Conservation (phyloP, 2,113 vertebrate genomes). For the Embiotoca jacksoni region DNA sequence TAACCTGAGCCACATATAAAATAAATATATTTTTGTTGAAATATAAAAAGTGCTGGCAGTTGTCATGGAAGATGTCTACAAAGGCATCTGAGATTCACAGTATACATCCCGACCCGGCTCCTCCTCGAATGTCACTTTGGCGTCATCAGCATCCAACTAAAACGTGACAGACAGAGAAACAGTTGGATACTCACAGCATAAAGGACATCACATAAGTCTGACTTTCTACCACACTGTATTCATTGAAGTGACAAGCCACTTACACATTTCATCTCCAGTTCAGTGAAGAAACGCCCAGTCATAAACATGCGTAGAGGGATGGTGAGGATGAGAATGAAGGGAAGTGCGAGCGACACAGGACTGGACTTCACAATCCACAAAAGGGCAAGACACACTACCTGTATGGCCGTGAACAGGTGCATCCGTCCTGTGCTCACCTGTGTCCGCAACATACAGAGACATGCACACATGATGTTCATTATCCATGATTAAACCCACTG, state of each 20-base stretch:
- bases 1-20: conserved; percentile 44
- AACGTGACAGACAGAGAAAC: conserved; percentile 36
- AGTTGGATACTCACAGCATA: not conserved
- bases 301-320: conserved; percentile 91
- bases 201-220: not conserved
- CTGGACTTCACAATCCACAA: conserved; percentile 92
- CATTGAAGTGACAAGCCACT: conserved; percentile 43
- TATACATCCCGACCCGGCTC: conserved; percentile 91
- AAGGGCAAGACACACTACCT: conserved; percentile 85
- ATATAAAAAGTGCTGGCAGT: conserved; percentile 30
- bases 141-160: conserved; percentile 92
- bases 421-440: conserved; percentile 95
- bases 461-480: not conserved
- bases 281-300: conserved; percentile 88
- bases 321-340: conserved; percentile 95
- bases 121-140: conserved; percentile 89
- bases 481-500: not conserved
- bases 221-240: not conserved
- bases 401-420: conserved; percentile 93
- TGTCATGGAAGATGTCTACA: conserved; percentile 63
- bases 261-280: conserved; percentile 93
- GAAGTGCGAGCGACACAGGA: conserved; percentile 87
- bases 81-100: conserved; percentile 92
- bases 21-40: conserved; percentile 45
- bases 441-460: conserved; percentile 23